phyloP scores from a whole-genome alignment of 1,140 invertebrate species.

The Cyrtorhinus lividipennis region DNA sequence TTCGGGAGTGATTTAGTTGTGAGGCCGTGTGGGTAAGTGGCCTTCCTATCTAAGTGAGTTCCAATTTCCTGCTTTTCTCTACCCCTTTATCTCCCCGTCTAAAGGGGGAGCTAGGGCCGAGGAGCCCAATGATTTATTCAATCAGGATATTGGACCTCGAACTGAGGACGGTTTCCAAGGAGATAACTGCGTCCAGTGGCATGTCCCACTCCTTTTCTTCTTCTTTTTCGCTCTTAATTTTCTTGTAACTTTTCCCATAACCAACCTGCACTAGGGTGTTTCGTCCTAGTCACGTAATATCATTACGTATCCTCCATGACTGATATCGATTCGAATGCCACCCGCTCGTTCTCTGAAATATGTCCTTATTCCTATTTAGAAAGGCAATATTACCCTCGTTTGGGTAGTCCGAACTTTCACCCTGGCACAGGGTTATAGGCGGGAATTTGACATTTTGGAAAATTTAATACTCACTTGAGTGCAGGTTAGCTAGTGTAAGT shows the following conservation, averaged over 20 bases:
- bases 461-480: too few species aligned
- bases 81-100: not conserved
- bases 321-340: too few species aligned
- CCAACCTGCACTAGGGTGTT: too few species aligned
- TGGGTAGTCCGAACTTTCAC: too few species aligned
- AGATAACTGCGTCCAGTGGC: not conserved
- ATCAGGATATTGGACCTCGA: slow-evolving; percentile 4
- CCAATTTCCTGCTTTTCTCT: not conserved
- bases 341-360: too few species aligned
- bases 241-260: not conserved
- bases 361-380: too few species aligned
- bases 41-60: not conserved
- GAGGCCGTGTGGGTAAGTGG: slow-evolving; percentile 7
- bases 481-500: too few species aligned
- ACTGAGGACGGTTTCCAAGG: slow-evolving; percentile 1
- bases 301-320: too few species aligned
- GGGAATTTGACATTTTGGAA: too few species aligned
- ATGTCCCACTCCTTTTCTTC: not conserved
- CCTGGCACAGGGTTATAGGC: too few species aligned
- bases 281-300: too few species aligned
- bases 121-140: slow-evolving; percentile 2
- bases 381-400: too few species aligned
- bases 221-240: not conserved
- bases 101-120: not conserved
- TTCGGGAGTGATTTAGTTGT: not conserved